Conservation (phyloP, 1,140 invertebrate genomes). For the Euglossa dilemma region DNA sequence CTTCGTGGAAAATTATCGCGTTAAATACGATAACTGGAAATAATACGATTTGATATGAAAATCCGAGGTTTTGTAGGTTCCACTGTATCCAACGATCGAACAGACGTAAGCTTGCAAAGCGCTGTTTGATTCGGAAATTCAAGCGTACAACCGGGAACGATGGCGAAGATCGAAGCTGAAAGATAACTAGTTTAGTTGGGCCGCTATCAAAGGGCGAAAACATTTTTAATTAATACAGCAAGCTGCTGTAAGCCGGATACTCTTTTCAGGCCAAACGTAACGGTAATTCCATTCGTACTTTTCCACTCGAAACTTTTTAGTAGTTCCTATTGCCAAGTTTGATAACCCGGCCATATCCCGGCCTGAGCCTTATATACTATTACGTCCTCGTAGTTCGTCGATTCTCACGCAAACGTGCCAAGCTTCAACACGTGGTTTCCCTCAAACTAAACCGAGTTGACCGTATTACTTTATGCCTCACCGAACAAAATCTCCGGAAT, state of each 20-base stretch:
- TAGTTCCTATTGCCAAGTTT: constrained; percentile 28
- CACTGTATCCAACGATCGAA: too few relatives aligned
- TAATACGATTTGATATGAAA: too few relatives aligned
- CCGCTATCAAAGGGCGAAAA: background rate
- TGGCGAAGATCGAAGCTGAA: background rate
- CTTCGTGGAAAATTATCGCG: too few relatives aligned
- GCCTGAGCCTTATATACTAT: constrained; percentile 17
- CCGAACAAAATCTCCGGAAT: background rate
- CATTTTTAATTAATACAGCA: constrained; percentile 7
- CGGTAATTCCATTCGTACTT: constrained; percentile 19
- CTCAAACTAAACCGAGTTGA: constrained; percentile 10
- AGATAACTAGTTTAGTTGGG: background rate
- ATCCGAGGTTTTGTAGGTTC: too few relatives aligned
- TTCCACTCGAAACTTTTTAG: constrained; percentile 39
- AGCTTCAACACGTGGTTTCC: constrained; percentile 46
- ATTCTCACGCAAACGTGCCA: constrained; percentile 54
- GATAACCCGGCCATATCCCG: constrained; percentile 4
- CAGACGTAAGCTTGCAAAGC: background rate
- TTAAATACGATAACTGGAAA: too few relatives aligned
- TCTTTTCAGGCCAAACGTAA: background rate
- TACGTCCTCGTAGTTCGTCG: constrained; percentile 22
- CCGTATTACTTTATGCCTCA: constrained; percentile 12
- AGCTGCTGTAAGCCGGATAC: too few relatives aligned
- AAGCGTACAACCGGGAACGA: background rate
- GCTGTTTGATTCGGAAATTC: background rate